These are phyloP conservation scores for Drosophila watanabei DNA, from an alignment of 1,140 invertebrate genomes.

Conservation along the genomic window DNA sequence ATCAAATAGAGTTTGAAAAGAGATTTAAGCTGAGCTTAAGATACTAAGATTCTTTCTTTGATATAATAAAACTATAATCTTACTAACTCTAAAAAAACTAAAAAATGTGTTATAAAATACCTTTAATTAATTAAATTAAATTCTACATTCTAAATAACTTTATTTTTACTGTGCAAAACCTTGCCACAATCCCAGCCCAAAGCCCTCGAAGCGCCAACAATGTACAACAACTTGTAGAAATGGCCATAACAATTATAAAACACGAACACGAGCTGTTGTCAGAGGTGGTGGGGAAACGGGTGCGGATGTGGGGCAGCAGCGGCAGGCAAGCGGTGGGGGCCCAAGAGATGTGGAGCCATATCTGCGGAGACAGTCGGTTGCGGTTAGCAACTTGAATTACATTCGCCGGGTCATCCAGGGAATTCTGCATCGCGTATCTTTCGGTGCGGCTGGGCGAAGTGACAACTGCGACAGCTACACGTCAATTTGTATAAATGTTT, in stretches of 20 bases:
- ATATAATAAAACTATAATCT: background rate
- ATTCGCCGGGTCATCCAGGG: conserved; percentile 29
- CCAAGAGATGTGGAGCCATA: conserved; percentile 4
- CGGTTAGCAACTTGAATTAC: conserved; percentile 72
- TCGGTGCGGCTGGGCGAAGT: conserved; percentile 50
- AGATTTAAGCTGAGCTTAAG: background rate
- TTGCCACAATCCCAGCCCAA: conserved; percentile 8
- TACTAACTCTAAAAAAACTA: background rate
- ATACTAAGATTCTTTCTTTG: background rate
- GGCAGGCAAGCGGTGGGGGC: background rate
- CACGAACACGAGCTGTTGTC: conserved; percentile 44
- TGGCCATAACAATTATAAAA: conserved; percentile 67
- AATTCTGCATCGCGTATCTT: conserved; percentile 43
- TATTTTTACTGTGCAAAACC: conserved; percentile 9
- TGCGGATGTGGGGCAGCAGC: conserved; percentile 1
- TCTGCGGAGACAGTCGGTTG: conserved; percentile 49
- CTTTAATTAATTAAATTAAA: background rate
- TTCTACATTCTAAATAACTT: too few species aligned
- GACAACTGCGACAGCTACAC: conserved; percentile 63
- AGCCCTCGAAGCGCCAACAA: conserved; percentile 37
- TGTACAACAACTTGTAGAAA: conserved; percentile 55
- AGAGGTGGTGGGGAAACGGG: background rate
- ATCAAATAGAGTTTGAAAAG: background rate
- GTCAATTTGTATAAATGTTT: conserved; percentile 77
- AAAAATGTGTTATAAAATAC: background rate